Percentiles rank a stretch among this genome's conserved stretches.
These are phyloP conservation scores for Tapirus terrestris DNA, from an alignment of 2,113 vertebrate genomes.

Conservation along the genomic window DNA sequence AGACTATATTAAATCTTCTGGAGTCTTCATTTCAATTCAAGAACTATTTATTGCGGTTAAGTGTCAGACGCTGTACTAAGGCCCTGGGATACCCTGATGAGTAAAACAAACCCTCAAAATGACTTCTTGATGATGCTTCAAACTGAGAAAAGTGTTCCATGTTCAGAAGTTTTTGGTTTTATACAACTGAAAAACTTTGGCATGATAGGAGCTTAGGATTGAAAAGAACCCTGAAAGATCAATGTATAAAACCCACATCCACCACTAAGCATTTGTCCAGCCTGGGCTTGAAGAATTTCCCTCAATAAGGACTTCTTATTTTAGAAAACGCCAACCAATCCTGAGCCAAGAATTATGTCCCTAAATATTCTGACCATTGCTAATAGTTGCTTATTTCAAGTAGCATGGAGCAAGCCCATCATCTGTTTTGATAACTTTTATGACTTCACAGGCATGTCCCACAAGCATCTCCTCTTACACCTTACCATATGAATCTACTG, in stretches of 20 bases:
- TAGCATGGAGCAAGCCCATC: too few species aligned
- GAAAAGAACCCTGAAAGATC: background rate
- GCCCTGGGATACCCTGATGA: background rate
- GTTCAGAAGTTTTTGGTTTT: background rate
- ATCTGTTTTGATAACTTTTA: background rate
- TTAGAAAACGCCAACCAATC: background rate
- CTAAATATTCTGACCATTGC: background rate
- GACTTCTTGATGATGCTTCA: background rate
- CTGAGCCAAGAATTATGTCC: background rate
- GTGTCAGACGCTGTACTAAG: background rate
- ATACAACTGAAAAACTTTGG: background rate
- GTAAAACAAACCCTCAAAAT: background rate
- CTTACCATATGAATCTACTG: background rate
- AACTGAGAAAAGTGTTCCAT: background rate
- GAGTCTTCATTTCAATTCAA: constrained; percentile 31
- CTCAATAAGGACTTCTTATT: background rate
- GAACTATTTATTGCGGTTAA: constrained; percentile 21
- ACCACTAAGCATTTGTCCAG: background rate
- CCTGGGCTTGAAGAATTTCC: background rate
- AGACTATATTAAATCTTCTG: constrained; percentile 50
- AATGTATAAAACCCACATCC: background rate
- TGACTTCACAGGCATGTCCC: background rate
- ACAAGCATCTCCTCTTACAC: background rate
- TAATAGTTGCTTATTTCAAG: background rate
- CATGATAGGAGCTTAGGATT: background rate